These are phyloP conservation scores for Psammodynastes pulverulentus DNA, from an alignment of 2,113 vertebrate genomes.

Conservation along the genomic window DNA sequence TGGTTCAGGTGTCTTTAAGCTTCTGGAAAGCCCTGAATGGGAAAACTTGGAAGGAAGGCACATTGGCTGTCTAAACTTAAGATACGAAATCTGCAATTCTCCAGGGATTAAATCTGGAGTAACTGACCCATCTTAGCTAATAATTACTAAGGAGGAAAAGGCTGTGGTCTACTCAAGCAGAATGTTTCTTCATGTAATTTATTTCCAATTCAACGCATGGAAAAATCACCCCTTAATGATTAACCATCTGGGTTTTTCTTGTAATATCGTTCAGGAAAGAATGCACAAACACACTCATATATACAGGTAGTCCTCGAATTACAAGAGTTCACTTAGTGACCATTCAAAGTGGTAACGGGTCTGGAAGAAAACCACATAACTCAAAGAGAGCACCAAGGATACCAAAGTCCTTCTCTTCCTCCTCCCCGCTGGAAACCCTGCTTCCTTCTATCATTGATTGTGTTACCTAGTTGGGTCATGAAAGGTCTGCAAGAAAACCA, in stretches of 20 bases:
- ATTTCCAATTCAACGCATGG: neutral
- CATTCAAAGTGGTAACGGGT: no score
- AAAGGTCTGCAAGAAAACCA: no score
- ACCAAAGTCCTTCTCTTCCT: no score
- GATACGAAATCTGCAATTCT: neutral
- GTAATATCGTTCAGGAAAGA: neutral
- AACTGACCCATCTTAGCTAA: neutral
- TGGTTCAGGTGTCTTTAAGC: neutral
- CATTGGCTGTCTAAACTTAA: neutral
- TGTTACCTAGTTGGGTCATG: no score
- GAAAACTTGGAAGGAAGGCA: neutral
- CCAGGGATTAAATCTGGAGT: neutral
- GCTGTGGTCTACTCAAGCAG: neutral
- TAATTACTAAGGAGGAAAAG: neutral
- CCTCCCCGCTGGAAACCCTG: no score
- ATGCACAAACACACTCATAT: neutral
- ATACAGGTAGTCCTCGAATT: no score
- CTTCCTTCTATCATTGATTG: no score
- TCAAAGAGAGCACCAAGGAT: no score
- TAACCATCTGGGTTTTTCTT: neutral
- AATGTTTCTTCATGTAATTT: neutral
- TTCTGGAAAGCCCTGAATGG: neutral
- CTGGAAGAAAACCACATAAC: no score
- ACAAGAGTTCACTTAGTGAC: no score
- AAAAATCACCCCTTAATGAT: neutral